Base-by-base conservation (phyloP, 2,113 vertebrate genomes). In the Grallaria varia region DNA sequence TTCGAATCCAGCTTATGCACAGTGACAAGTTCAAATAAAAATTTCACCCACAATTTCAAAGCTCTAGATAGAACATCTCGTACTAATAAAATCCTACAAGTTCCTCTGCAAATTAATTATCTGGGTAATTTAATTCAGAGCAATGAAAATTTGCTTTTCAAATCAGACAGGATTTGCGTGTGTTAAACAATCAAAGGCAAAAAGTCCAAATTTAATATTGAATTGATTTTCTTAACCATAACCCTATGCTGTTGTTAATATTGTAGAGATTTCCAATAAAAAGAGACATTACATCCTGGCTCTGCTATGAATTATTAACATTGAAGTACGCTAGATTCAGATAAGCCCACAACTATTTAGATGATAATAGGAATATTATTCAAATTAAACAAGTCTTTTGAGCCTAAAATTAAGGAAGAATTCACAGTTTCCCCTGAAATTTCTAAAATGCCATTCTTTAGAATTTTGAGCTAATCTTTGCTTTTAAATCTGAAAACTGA, bases 171-270 rank as follows among this genome's bases (percentile, higher is more conserved):
- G 77, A 56, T 49, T 80, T 74, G 14, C 77, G 19, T 42, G 8
- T 45, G 4, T 87, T 67, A 89, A 91, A 56, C 63, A 25, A 63
- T 35, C 33, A 55, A 72, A 87, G 33, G 33, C 35, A 93, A 75
- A 56, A 97, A 94, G 69, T 44, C 14, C 50, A 93, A 8, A 82
- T 64, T 76, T 95, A 80, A 94, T 27, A 39, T 17, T 66, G 67
- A 95, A 90, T 82, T 92, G 14, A 59, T 89, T 84, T 94, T 56
- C 75, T 64, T 80, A 91, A 88, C 58, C 66, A 66, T 53, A 82
- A 55, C 27, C 25, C 39, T 75, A 78, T 10, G 3, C 4, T 84
- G 10, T 74, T 81, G 58, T 31, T 77, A 71, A 67, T 71, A 69
- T 14, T 76, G 24, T 9, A 64, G 75, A 84, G 17, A 30, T 42